A percentile compares a stretch with the other conserved stretches of the same genome.
These are phyloP conservation scores for Halichoeres trimaculatus DNA, from an alignment of 2,113 vertebrate genomes.

Conservation along the genomic window DNA sequence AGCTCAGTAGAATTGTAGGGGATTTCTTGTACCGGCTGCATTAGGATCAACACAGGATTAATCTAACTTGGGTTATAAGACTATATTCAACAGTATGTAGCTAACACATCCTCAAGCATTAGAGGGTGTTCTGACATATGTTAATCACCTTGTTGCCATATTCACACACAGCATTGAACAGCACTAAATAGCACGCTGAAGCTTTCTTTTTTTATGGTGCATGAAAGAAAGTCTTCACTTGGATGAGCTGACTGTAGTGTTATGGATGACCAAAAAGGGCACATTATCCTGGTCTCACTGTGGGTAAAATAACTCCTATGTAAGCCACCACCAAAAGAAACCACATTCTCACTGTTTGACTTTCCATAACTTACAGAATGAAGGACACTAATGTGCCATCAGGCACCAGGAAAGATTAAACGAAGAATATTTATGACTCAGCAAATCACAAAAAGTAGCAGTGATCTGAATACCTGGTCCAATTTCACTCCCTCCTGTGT, in stretches of 20 bases:
- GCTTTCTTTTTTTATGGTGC: constrained; percentile 22
- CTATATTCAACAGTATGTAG: constrained; percentile 60
- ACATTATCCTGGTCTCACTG: constrained; percentile 63
- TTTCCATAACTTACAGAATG: constrained; percentile 21
- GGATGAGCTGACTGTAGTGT: constrained; percentile 45
- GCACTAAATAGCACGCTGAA: constrained; percentile 14
- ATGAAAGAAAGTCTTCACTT: constrained; percentile 39
- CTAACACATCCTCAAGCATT: constrained; percentile 22
- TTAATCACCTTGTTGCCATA: constrained; percentile 49
- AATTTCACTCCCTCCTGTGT: constrained; percentile 21
- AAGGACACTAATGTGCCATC: constrained; percentile 34
- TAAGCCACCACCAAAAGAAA: constrained; percentile 20
- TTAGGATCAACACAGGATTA: constrained; percentile 41
- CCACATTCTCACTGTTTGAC: constrained; percentile 10
- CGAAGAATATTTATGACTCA: constrained; percentile 69
- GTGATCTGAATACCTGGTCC: constrained; percentile 11
- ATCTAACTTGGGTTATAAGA: constrained; percentile 45
- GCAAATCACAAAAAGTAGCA: constrained; percentile 19
- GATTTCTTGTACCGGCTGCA: constrained; percentile 17
- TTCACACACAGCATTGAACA: constrained; percentile 18
- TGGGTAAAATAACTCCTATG: constrained; percentile 52
- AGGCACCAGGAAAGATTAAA: constrained; percentile 29
- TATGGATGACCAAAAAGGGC: constrained; percentile 56
- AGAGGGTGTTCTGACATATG: constrained; percentile 12
- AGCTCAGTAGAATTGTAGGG: constrained; percentile 45